Base-by-base conservation (phyloP, 2,888 invertebrate genomes). In the Erebia epiphron region DNA sequence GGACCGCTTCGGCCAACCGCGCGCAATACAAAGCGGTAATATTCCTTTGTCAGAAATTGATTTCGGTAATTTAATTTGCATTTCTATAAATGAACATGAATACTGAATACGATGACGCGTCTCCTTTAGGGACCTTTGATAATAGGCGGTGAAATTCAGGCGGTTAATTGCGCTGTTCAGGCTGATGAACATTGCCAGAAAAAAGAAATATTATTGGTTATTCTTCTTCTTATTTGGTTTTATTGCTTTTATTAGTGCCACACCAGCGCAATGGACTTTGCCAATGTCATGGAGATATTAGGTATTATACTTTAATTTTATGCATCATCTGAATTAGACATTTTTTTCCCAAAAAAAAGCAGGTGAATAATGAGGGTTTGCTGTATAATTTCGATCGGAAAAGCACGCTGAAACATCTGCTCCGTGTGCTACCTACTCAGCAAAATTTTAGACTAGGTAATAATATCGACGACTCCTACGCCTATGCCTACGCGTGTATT, bases 1-100 rank as follows among this genome's bases (percentile, higher is more conserved):
- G 46, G 60, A 49, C 79, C 79, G 72, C 64, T 67, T 49, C 67
- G 65, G 26, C 62, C 66, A 54, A 71, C 62, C 65, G 21, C 49
- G 60, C 58, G 65, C 68, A 49, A 57, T 70, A 71, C 69, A 74
- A 73, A 75, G 72, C 69, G 52, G 57, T 62, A 60, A 60, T 71
- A 62, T 67, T 69, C 68, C 74, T 74, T 75, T 75, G 68, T 68
- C 21, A 67, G 46, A 69, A 73, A 73, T 66, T 66, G 73, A 63
- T 73, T 68, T 63, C 58, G 62, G 68, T 68, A 68, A 73, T 73
- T 71, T 71, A 71, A 73, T 71, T 71, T 67, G 67, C 67, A 67
- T 67, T 61, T 67, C 67, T 67, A 61, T 67, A 67, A 67, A 52
- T 67, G 67, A 61, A 61, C 52, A 67, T 41, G 67, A 67, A 67